Evolutionary conservation across 2,113 vertebrate genomes (phyloP).

Genomic region (Trogon melanurus): DNA sequence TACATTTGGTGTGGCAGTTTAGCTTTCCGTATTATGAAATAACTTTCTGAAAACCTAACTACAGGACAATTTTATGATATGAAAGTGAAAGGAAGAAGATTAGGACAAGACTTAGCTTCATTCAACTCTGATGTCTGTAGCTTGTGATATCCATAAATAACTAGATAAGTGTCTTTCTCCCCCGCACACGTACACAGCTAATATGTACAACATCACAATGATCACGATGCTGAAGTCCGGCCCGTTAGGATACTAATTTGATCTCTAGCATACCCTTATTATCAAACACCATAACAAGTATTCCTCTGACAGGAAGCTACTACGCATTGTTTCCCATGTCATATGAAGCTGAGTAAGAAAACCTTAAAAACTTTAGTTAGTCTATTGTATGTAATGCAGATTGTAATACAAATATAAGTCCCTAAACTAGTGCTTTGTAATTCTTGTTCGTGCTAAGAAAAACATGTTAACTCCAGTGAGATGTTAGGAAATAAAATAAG

Average conservation of each 20-base stretch:
- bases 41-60: slow-evolving; percentile 57
- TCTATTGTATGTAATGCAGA: not conserved
- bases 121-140: not conserved
- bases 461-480: not conserved
- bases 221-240: slow-evolving; percentile 33
- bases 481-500: not conserved
- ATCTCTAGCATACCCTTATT: slow-evolving; percentile 13
- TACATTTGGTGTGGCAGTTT: not conserved
- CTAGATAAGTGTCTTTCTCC: slow-evolving; percentile 3
- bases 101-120: not conserved
- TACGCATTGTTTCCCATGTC: not conserved
- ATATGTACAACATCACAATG: not conserved
- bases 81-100: slow-evolving; percentile 5
- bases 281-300: not conserved
- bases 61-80: slow-evolving; percentile 15
- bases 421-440: not conserved
- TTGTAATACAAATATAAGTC: not conserved
- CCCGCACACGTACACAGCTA: not conserved
- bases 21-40: slow-evolving; percentile 42
- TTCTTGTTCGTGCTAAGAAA: not conserved
- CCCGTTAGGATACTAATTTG: slow-evolving; percentile 50
- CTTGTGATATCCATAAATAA: slow-evolving; percentile 44
- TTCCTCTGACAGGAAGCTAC: not conserved
- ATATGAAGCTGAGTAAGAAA: not conserved
- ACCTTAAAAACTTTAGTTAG: not conserved